These are phyloP conservation scores for Dicerorhinus sumatrensis DNA, from an alignment of 2,113 vertebrate genomes.

Conservation along the genomic window DNA sequence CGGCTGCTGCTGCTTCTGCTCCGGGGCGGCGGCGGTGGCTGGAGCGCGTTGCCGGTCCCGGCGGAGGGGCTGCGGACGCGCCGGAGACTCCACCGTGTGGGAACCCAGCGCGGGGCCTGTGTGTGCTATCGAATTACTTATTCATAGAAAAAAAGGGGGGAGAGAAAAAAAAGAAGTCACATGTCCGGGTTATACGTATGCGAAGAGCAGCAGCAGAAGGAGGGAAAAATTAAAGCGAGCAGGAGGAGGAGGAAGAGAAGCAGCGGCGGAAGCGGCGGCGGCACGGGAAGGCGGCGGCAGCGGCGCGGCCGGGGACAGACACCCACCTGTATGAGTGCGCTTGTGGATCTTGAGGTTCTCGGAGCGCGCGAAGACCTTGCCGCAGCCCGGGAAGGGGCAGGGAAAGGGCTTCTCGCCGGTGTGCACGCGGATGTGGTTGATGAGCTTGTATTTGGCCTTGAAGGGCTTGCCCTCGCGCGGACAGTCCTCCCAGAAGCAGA, in stretches of 20 bases:
- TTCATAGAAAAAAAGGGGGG: constrained; percentile 81
- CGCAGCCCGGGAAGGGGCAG: constrained; percentile 96
- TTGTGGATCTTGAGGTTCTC: constrained; percentile 99
- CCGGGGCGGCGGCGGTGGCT: constrained; percentile 59
- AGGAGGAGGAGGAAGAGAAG: constrained; percentile 50
- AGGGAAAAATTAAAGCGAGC: constrained; percentile 64
- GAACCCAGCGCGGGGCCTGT: constrained; percentile 76
- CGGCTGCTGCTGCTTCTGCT: constrained; percentile 57
- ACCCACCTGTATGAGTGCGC: constrained; percentile 98
- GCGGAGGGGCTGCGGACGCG: constrained; percentile 70
- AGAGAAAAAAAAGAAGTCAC: constrained; percentile 85
- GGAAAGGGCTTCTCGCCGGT: constrained; percentile 97
- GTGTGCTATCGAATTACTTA: constrained; percentile 87
- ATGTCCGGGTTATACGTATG: constrained; percentile 82
- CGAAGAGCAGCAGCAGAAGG: constrained; percentile 71
- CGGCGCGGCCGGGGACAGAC: constrained; percentile 63
- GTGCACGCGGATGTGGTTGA: constrained; percentile 98
- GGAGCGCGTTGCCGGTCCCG: constrained; percentile 72
- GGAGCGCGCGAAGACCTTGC: constrained; percentile 97
- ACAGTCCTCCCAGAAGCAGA: constrained; percentile 99
- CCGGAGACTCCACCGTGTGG: constrained; percentile 75
- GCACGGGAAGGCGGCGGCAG: neutral
- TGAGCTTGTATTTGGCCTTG: constrained; percentile 99
- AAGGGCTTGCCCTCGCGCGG: constrained; percentile 97
- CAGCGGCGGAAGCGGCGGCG: constrained; percentile 27